These are phyloP conservation scores for Spatulosminthurus flaviceps DNA, from an alignment of 2,888 invertebrate genomes.

Conservation along the genomic window DNA sequence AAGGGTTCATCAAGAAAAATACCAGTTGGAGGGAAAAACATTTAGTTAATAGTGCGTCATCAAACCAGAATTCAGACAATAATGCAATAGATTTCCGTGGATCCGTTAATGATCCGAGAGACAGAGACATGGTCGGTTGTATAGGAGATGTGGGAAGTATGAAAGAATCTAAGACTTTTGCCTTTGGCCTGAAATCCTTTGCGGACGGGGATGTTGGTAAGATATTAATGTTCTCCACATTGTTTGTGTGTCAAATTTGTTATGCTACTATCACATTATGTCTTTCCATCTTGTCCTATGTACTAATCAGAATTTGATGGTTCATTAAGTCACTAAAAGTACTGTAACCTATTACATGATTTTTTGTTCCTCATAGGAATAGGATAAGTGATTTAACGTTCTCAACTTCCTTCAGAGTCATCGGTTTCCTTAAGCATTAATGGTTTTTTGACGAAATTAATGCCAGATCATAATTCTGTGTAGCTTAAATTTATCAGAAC, in stretches of 20 bases:
- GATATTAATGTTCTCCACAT: not conserved
- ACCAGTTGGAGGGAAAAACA: conserved; percentile 27
- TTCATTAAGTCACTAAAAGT: no score
- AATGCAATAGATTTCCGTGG: conserved; percentile 8
- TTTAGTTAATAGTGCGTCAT: not conserved
- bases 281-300: no score
- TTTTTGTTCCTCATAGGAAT: not conserved
- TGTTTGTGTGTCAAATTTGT: not conserved
- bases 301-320: no score
- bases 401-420: not conserved
- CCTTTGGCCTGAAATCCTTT: conserved; percentile 59
- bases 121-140: conserved; percentile 21
- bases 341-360: no score
- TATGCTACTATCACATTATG: no score
- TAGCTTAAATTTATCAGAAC: no score
- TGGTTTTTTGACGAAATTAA: no score
- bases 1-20: conserved; percentile 25
- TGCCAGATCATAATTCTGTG: no score
- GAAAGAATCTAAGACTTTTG: conserved; percentile 62
- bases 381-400: not conserved
- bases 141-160: conserved; percentile 52
- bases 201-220: conserved; percentile 47
- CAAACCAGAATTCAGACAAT: conserved; percentile 22
- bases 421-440: no score
- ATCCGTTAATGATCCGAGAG: not conserved